Evolutionary conservation across 2,797 vertebrate genomes (phyloP).

Genomic region (Bradypodion ventrale): DNA sequence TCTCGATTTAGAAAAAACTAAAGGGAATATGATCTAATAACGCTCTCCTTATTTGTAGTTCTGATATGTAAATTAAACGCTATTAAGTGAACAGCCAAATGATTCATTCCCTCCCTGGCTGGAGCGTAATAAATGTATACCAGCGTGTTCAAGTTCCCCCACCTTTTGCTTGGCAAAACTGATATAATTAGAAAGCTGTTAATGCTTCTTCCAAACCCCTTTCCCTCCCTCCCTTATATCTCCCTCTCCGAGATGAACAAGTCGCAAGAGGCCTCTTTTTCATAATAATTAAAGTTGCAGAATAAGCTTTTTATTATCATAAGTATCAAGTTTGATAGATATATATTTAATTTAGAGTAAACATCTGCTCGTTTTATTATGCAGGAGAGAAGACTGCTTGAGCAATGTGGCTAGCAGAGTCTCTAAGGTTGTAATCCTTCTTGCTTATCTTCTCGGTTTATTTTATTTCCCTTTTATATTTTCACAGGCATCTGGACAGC

Average conservation of each 20-base stretch:
- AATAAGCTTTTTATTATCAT: slow-evolving; percentile 68
- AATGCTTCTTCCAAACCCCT: slow-evolving; percentile 31
- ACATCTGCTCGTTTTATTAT: not conserved
- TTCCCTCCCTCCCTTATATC: not conserved
- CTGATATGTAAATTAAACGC: slow-evolving; percentile 68
- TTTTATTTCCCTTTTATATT: no score
- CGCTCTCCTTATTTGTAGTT: slow-evolving; percentile 62
- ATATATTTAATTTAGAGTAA: slow-evolving; percentile 57
- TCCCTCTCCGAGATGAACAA: slow-evolving; percentile 55
- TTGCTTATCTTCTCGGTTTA: not conserved
- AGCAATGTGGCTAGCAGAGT: not conserved
- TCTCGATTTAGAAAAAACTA: slow-evolving; percentile 37
- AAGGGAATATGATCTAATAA: slow-evolving; percentile 54
- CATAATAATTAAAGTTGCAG: slow-evolving; percentile 73
- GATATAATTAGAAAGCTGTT: slow-evolving; percentile 74
- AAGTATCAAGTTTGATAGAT: slow-evolving; percentile 59
- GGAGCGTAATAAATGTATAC: slow-evolving; percentile 64
- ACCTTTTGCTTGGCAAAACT: slow-evolving; percentile 38
- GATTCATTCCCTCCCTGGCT: slow-evolving; percentile 64
- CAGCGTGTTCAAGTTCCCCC: slow-evolving; percentile 35
- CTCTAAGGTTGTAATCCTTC: not conserved
- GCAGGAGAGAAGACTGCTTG: slow-evolving; percentile 13
- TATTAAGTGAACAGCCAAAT: slow-evolving; percentile 59
- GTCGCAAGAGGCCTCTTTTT: slow-evolving; percentile 64
- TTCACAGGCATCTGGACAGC: not conserved